Evolutionary conservation across 2,113 vertebrate genomes (phyloP).

Genomic region (Sylvietta virens): DNA sequence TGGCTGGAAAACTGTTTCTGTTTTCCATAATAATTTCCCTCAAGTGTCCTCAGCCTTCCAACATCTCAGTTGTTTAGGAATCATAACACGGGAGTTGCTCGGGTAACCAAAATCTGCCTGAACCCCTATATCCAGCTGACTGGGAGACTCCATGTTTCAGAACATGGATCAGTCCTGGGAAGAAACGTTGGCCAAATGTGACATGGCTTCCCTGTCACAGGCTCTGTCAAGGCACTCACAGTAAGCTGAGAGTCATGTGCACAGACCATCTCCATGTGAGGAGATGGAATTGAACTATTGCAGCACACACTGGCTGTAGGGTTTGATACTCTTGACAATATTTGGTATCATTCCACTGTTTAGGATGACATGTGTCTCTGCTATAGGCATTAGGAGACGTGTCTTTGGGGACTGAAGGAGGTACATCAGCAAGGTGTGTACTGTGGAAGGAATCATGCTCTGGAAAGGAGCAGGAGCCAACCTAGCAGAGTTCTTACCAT

Average conservation of each 20-base stretch:
- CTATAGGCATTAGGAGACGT: neutral
- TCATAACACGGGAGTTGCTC: conserved; percentile 53
- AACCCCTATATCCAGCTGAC: neutral
- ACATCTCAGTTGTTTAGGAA: conserved; percentile 54
- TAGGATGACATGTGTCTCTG: neutral
- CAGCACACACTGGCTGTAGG: neutral
- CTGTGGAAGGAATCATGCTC: neutral
- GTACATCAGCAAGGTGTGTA: neutral
- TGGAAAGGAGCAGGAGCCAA: neutral
- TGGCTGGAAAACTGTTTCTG: neutral
- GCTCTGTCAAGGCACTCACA: neutral
- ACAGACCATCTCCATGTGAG: rapidly evolving
- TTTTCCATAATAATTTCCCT: conserved; percentile 7
- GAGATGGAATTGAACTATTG: neutral
- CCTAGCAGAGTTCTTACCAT: neutral
- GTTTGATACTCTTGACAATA: neutral
- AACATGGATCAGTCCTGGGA: neutral
- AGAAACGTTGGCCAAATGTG: neutral
- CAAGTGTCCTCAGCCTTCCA: conserved; percentile 12
- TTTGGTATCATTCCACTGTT: neutral
- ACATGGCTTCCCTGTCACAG: neutral
- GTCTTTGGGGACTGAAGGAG: neutral
- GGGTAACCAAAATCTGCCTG: conserved; percentile 41
- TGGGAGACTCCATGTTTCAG: neutral
- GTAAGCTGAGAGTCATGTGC: neutral